A percentile compares a stretch with the other conserved stretches of the same genome.
phyloP scores from a whole-genome alignment of 2,797 vertebrate genomes.

The Manis javanica region DNA sequence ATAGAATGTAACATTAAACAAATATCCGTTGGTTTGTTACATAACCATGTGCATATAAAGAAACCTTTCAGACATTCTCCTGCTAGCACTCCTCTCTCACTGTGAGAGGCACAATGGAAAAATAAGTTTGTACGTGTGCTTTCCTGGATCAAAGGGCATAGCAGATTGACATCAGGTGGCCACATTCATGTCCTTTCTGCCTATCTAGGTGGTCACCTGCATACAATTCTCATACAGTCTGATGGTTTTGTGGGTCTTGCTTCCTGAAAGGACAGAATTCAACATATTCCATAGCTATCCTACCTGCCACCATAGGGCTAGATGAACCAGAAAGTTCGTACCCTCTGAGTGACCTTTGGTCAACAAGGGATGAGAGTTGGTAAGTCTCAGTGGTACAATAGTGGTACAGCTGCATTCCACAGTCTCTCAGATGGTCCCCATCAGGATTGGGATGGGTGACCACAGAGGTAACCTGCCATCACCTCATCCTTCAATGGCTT shows the following conservation, averaged over 20 bases:
- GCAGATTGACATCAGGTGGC: neutral
- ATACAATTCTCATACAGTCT: neutral
- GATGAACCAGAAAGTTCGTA: neutral
- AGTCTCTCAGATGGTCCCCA: neutral
- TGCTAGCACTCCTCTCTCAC: neutral
- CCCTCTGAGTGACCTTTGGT: neutral
- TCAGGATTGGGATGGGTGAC: accelerated
- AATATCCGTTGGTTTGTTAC: neutral
- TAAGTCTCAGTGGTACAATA: neutral
- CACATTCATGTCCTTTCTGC: neutral
- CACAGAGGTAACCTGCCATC: neutral
- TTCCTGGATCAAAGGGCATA: neutral
- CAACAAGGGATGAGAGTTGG: neutral
- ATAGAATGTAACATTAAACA: neutral
- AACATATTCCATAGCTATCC: neutral
- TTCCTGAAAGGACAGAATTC: neutral
- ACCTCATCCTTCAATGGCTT: neutral
- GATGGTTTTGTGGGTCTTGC: neutral
- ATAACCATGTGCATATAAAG: neutral
- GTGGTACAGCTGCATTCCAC: neutral
- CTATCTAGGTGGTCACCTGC: neutral
- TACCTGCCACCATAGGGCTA: neutral
- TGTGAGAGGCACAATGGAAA: neutral
- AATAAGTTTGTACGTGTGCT: neutral
- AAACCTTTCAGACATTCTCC: neutral